Percentiles rank a stretch among this genome's conserved stretches.
Evolutionary conservation across 2,113 vertebrate genomes (phyloP).

Genomic region (Eurystomus gularis): DNA sequence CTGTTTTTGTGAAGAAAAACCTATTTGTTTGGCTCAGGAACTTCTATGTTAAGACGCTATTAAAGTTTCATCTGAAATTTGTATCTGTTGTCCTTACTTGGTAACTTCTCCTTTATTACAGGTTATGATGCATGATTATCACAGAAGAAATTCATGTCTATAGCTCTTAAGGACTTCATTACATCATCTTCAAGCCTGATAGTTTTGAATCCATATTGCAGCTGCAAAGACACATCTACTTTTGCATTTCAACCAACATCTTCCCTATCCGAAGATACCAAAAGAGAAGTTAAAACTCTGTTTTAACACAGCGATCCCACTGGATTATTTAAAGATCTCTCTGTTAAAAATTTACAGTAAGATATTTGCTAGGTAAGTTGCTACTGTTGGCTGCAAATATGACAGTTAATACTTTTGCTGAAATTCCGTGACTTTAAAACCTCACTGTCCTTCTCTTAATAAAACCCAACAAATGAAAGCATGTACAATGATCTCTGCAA

Average conservation of each 20-base stretch:
- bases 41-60: neutral
- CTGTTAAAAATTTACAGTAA: constrained; percentile 54
- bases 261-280: constrained; percentile 65
- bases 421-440: neutral
- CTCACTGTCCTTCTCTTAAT: neutral
- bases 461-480: neutral
- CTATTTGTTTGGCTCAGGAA: neutral
- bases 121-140: constrained; percentile 93
- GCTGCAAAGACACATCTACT: constrained; percentile 66
- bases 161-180: constrained; percentile 95
- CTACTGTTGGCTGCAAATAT: neutral
- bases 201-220: constrained; percentile 86
- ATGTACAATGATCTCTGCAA: neutral
- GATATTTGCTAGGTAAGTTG: constrained; percentile 79
- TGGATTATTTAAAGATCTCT: constrained; percentile 57
- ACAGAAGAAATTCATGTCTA: constrained; percentile 95
- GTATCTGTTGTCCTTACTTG: neutral
- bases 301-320: constrained; percentile 61
- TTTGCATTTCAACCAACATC: constrained; percentile 75
- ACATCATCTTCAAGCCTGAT: constrained; percentile 97
- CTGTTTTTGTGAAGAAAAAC: neutral
- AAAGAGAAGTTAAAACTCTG: constrained; percentile 46
- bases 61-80: neutral
- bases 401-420: neutral
- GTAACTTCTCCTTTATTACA: constrained; percentile 62